Evolutionary conservation across 2,888 invertebrate species (phyloP).

Genomic region (Philereme transversata): DNA sequence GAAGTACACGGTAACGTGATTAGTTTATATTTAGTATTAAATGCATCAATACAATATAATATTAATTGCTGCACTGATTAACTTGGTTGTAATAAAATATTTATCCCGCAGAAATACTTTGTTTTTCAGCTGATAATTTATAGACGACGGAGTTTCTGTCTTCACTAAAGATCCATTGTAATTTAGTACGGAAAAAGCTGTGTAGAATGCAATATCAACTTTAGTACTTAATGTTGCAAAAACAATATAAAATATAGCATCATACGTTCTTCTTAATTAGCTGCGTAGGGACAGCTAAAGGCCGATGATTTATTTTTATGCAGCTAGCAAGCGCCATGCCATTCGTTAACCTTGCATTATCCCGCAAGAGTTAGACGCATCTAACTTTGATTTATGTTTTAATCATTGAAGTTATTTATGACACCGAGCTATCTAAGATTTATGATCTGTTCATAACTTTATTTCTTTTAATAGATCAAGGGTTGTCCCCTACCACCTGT

Average conservation of each 20-base stretch:
- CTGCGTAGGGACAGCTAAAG: conserved; percentile 26
- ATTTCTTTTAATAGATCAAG: conserved; percentile 29
- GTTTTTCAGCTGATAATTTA: too few relatives aligned
- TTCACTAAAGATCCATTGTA: neutral
- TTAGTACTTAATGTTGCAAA: conserved; percentile 13
- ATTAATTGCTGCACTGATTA: too few relatives aligned
- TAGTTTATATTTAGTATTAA: too few relatives aligned
- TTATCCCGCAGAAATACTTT: too few relatives aligned
- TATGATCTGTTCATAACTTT: conserved; percentile 30
- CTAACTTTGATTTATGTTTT: conserved; percentile 40
- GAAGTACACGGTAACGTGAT: too few relatives aligned
- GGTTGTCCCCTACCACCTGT: conserved; percentile 32
- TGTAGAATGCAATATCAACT: conserved; percentile 13
- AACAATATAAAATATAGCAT: conserved; percentile 11
- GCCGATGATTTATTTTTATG: conserved; percentile 35
- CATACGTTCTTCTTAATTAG: conserved; percentile 22
- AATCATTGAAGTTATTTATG: conserved; percentile 39
- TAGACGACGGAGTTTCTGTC: neutral
- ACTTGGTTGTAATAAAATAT: too few relatives aligned
- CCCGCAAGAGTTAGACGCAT: conserved; percentile 40
- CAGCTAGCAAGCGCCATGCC: conserved; percentile 32
- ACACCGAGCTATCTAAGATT: conserved; percentile 30
- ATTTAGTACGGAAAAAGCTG: conserved; percentile 12
- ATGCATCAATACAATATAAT: too few relatives aligned
- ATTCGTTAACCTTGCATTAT: conserved; percentile 38